phyloP scores from a whole-genome alignment of 1,140 invertebrate genomes.

The Pseudomyrmex gracilis region DNA sequence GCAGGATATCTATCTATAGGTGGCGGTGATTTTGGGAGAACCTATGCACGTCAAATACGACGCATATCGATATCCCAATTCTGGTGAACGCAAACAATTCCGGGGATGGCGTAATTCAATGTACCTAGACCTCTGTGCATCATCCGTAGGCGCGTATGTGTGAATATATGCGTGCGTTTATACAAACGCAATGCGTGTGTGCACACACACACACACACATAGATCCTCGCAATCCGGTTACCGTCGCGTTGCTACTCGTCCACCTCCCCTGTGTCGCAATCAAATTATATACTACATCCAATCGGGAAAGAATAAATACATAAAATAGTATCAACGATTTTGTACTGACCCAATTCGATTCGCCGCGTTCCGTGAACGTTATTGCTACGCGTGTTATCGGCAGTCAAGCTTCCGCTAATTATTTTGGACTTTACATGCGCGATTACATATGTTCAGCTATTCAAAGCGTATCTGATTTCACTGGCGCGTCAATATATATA shows the following conservation, averaged over 20 bases:
- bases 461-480: constrained; percentile 38
- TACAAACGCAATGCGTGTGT: background rate
- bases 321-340: constrained; percentile 51
- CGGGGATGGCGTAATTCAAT: constrained; percentile 42
- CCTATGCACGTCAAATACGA: constrained; percentile 47
- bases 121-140: constrained; percentile 42
- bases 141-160: background rate
- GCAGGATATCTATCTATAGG: background rate
- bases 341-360: constrained; percentile 27
- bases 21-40: constrained; percentile 3
- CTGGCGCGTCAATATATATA: background rate
- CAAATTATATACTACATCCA: constrained; percentile 64
- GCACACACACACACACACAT: constrained; percentile 34
- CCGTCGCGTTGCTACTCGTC: constrained; percentile 8
- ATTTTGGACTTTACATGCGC: constrained; percentile 51
- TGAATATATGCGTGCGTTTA: no score
- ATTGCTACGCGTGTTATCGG: constrained; percentile 44
- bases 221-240: constrained; percentile 31
- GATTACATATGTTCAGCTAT: constrained; percentile 40
- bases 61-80: constrained; percentile 43
- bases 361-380: constrained; percentile 11
- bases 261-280: constrained; percentile 41
- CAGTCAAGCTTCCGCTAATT: constrained; percentile 34
- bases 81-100: constrained; percentile 47
- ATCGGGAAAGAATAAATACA: constrained; percentile 39